A percentile compares a stretch with the other conserved stretches of the same genome.
Evolutionary conservation across 2,797 vertebrate genomes (phyloP).

Genomic region (Falco columbarius): DNA sequence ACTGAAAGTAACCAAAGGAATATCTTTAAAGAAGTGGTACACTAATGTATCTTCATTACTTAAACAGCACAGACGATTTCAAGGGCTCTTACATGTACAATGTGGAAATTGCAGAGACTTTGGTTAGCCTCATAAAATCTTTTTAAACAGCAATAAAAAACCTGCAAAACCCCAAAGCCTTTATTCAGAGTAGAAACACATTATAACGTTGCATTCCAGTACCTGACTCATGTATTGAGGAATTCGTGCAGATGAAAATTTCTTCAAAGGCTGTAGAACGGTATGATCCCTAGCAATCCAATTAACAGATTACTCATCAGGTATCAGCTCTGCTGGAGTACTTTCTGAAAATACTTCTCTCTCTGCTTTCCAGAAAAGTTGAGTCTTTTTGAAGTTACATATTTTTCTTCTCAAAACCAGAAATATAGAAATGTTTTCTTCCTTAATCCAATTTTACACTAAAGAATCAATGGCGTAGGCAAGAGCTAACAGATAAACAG

Average conservation of each 20-base stretch:
- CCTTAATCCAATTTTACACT: neutral
- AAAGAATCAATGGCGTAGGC: neutral
- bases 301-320: neutral
- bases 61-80: neutral
- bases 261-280: neutral
- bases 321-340: neutral
- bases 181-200: neutral
- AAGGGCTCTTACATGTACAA: neutral
- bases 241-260: neutral
- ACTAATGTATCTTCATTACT: neutral
- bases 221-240: neutral
- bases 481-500: neutral
- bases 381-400: neutral
- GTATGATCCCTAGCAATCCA: neutral
- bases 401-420: neutral
- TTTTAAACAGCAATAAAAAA: neutral
- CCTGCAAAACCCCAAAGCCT: neutral
- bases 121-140: neutral
- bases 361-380: neutral
- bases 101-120: neutral
- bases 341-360: neutral
- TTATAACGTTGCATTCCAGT: neutral
- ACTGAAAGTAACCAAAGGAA: neutral
- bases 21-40: neutral
- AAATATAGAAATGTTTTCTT: neutral